Evolutionary conservation across 2,113 vertebrate genomes (phyloP), one percentile per base, ranked within the genome.

Genomic region (Microcebus murinus): DNA sequence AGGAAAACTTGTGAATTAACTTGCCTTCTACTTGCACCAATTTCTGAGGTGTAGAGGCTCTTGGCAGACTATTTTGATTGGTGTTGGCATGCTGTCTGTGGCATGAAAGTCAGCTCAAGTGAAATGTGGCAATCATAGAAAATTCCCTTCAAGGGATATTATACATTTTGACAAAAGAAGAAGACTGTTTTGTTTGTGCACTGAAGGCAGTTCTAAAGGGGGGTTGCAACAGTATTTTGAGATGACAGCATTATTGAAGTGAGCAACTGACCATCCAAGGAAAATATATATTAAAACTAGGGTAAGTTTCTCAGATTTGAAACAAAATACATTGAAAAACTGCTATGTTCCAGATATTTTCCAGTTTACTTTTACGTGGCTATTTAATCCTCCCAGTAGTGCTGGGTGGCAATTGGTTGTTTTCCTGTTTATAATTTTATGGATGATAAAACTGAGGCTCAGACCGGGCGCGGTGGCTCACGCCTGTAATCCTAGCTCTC

Each of bases 111-210:
- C 55, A 82, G 52, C 52, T 89, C 13, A 74, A 84, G 82, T 36
- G 63, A 88, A 81, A 92, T 34, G 36, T 82, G 52, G 65, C 94
- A 83, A 50, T 96, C 91, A 70, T 0, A 29, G 74, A 81, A 89
- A 70, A 83, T 91, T 84, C 91, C 76, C 87, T 85, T 91, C 52
- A n/a, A 91, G 57, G 17, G 71, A 15, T 70, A 50, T 93, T 50
- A 59, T 70, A 90, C 2, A 31, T 94, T 85, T 94, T 96, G 85
- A 93, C 39, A 36, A 85, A 79, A 87, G 27, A 36, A 61, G 10
- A 59, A 83, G 27, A 67, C 27, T 21, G 59, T 63, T 36, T 71
- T 92, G 86, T 70, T 70, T 52, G 85, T 94, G 34, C 21, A 39
- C 8, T n/a, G 3, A 71, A 61, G 61, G 31, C n/a, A 36, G 12